Conservation (phyloP, 2,797 vertebrate species). For the Leptodactylus fallax region DNA sequence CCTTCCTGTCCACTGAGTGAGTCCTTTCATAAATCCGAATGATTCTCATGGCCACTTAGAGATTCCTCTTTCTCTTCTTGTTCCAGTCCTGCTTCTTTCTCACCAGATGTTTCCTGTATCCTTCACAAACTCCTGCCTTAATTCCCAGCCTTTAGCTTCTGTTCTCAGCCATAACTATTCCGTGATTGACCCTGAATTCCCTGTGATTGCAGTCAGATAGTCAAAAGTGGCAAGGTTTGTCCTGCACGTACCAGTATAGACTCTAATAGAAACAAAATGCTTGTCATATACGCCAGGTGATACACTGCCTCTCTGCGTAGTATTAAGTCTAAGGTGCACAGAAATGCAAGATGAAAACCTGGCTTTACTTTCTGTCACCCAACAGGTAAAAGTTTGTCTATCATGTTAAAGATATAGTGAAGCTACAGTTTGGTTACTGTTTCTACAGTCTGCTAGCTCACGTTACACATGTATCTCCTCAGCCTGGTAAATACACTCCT, state of each 20-base stretch:
- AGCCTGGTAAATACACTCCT: too few species aligned
- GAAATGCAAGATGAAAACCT: too few species aligned
- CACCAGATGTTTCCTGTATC: conserved; percentile 48
- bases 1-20: conserved; percentile 7
- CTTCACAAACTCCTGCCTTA: conserved; percentile 25
- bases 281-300: neutral
- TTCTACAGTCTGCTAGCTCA: too few species aligned
- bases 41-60: conserved; percentile 37
- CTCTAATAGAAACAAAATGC: neutral
- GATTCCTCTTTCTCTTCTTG: conserved; percentile 23
- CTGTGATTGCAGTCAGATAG: neutral
- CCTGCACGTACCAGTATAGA: neutral
- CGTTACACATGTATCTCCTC: too few species aligned
- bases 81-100: conserved; percentile 26
- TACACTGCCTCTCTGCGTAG: neutral
- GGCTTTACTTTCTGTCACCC: too few species aligned
- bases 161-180: conserved; percentile 21
- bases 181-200: neutral
- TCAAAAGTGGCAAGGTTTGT: neutral
- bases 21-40: neutral
- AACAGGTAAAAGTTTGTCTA: too few species aligned
- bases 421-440: too few species aligned
- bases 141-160: conserved; percentile 47
- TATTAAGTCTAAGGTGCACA: neutral
- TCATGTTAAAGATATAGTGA: too few species aligned